Percentiles rank a stretch among this genome's conserved stretches.
These are phyloP conservation scores for Pseudochaenichthys georgianus DNA, from an alignment of 2,797 vertebrate genomes.

Conservation along the genomic window DNA sequence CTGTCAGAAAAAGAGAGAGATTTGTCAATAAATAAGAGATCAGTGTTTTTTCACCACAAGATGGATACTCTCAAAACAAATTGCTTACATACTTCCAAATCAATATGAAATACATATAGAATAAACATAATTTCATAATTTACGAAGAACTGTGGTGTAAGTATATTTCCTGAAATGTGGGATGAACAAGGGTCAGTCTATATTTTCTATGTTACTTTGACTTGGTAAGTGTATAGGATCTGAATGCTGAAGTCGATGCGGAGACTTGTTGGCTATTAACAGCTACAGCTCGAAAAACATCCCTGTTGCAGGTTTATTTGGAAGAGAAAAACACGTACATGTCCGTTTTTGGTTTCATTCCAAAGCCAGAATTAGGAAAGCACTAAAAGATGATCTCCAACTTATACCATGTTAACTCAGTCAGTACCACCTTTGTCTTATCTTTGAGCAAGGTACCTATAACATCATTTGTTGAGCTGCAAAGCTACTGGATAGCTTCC, in stretches of 20 bases:
- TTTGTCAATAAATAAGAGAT: not conserved
- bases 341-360: not conserved
- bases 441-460: slow-evolving; percentile 2
- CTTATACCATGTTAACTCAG: not conserved
- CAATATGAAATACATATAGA: not conserved
- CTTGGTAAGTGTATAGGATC: not conserved
- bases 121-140: not conserved
- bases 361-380: not conserved
- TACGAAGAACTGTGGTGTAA: too few species aligned
- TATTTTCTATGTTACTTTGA: not conserved
- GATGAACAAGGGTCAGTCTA: too few species aligned
- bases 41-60: not conserved
- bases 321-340: not conserved
- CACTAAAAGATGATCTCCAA: not conserved
- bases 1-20: not conserved
- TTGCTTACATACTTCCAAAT: not conserved
- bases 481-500: slow-evolving; percentile 3
- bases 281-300: not conserved
- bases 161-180: too few species aligned
- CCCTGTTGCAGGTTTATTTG: not conserved
- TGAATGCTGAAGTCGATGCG: not conserved
- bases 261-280: not conserved
- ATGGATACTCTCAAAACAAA: not conserved
- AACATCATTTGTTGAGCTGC: not conserved
- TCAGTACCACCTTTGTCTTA: not conserved